A percentile compares a stretch with the other conserved stretches of the same genome.
Evolutionary conservation across 2,888 invertebrate genomes (phyloP).

Genomic region (Ommatoiulus sabulosus): DNA sequence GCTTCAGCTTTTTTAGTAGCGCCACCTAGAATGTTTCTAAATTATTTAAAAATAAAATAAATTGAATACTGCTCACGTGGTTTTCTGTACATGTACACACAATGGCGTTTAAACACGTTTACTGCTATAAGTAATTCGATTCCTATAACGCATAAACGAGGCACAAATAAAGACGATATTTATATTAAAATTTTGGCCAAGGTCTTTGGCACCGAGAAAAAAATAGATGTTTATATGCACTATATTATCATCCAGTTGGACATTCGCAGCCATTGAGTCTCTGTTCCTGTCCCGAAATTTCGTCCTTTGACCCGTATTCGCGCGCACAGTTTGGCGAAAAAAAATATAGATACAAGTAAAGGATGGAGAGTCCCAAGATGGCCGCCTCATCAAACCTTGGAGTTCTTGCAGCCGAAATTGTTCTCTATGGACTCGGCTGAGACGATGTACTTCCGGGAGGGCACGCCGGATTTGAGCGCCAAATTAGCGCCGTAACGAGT

Average conservation of each 20-base stretch:
- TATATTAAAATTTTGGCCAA: constrained; percentile 6
- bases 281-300: neutral
- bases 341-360: no score
- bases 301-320: neutral
- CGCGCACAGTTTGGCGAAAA: no score
- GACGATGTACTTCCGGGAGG: constrained; percentile 48
- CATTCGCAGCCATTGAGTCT: neutral
- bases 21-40: no score
- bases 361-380: neutral
- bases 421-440: neutral
- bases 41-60: neutral
- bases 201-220: constrained; percentile 12
- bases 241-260: neutral
- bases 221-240: neutral
- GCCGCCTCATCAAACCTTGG: neutral
- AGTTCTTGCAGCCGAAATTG: constrained; percentile 31
- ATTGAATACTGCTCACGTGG: neutral
- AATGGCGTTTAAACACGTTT: constrained; percentile 5
- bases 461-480: neutral
- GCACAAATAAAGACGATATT: constrained; percentile 17
- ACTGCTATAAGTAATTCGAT: neutral
- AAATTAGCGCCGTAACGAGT: constrained; percentile 42
- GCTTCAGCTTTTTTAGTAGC: no score
- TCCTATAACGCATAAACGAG: neutral
- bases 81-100: neutral